phyloP scores from a whole-genome alignment of 2,888 invertebrate genomes.

The Ptychoptera albimana region DNA sequence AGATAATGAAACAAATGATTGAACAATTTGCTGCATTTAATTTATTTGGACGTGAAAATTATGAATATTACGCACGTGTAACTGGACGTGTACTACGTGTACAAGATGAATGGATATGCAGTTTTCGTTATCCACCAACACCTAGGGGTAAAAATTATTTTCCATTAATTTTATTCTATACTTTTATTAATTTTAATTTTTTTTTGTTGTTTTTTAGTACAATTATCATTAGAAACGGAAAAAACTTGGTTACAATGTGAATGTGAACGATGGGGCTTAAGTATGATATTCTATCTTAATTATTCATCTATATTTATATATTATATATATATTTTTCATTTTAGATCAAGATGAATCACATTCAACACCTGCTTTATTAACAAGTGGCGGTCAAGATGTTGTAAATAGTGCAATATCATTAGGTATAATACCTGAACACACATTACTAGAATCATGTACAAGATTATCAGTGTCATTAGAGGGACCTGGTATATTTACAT shows the following conservation, averaged over 20 bases:
- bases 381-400: slow-evolving; percentile 44
- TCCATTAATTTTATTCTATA: slow-evolving; percentile 17
- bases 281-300: slow-evolving; percentile 20
- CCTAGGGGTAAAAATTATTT: slow-evolving; percentile 42
- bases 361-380: slow-evolving; percentile 70
- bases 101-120: slow-evolving; percentile 91
- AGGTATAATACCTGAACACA: slow-evolving; percentile 76
- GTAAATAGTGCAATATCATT: slow-evolving; percentile 44
- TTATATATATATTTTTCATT: slow-evolving; percentile 1
- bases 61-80: slow-evolving; percentile 89
- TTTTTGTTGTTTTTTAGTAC: slow-evolving; percentile 39
- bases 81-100: slow-evolving; percentile 84
- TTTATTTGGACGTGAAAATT: slow-evolving; percentile 86
- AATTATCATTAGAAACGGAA: slow-evolving; percentile 74
- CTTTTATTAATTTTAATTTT: slow-evolving; percentile 2
- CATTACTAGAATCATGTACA: slow-evolving; percentile 70
- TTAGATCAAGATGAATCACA: slow-evolving; percentile 75
- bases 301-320: background rate
- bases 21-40: slow-evolving; percentile 94
- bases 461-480: slow-evolving; percentile 76
- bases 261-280: slow-evolving; percentile 68
- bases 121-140: slow-evolving; percentile 75
- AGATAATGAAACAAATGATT: slow-evolving; percentile 92
- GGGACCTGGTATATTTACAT: slow-evolving; percentile 58
- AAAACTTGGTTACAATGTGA: slow-evolving; percentile 83